Conservation (phyloP, 2,888 invertebrate genomes). For the Podabrus alpinus region DNA sequence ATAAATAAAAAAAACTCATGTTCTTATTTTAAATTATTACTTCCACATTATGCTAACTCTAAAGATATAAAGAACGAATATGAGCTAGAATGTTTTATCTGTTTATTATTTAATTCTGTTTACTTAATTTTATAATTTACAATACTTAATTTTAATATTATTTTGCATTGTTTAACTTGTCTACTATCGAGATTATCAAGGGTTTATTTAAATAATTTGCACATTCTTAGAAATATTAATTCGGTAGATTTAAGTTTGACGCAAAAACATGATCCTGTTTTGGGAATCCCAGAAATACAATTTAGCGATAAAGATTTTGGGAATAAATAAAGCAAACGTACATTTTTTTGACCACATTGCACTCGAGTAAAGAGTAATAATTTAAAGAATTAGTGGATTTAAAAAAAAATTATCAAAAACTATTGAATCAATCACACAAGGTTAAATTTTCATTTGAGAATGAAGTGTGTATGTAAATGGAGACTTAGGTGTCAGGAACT, state of each 20-base stretch:
- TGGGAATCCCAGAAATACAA: background rate
- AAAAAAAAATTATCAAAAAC: too few species aligned
- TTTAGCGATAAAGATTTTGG: background rate
- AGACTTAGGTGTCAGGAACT: slow-evolving; percentile 19
- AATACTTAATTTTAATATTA: slow-evolving; percentile 4
- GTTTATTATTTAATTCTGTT: background rate
- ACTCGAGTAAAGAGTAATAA: too few species aligned
- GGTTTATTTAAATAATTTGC: background rate
- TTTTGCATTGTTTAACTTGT: background rate
- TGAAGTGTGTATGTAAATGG: slow-evolving; percentile 5
- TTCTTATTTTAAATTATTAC: background rate
- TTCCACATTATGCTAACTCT: background rate
- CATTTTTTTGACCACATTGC: too few species aligned
- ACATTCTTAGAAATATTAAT: background rate
- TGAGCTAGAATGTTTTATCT: background rate
- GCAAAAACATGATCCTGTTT: background rate
- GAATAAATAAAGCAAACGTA: too few species aligned
- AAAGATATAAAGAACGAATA: background rate
- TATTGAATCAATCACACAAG: too few species aligned
- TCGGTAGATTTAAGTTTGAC: background rate
- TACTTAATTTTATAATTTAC: slow-evolving; percentile 2
- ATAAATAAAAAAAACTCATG: background rate
- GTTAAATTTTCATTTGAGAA: background rate
- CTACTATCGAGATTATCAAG: background rate
- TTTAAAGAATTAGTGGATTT: too few species aligned